Evolutionary conservation across 2,113 vertebrate genomes (phyloP), one percentile per base, ranked within the genome.

Genomic region (Neogobius melanostomus): DNA sequence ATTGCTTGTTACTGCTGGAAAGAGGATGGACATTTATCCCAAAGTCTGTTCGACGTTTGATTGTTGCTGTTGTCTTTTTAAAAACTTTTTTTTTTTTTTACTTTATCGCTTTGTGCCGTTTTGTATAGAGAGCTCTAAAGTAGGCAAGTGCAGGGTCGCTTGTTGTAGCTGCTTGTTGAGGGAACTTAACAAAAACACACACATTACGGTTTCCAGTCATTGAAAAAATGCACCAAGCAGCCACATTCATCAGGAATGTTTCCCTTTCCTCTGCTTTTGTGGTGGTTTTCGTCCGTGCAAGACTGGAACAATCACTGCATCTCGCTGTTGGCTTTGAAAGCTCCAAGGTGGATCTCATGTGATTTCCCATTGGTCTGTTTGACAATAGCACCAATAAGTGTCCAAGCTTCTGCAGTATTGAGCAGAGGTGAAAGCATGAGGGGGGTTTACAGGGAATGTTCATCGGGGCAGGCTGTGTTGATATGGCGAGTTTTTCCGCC

Each of bases 1-100:
- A 94, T 93, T 94, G 93, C 93, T 94, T 83, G 71, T 90, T 91
- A 89, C 89, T 90, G 92, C 91, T 92, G 89, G 90, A 87, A 68
- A 84, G 49, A 89, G 69, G 77, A 85, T 76, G 75, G 80, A 85
- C 76, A 49, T 83, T 77, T 83, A 69, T 77, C 84, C 76, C 72
- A 88, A 82, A 76, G 79, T 75, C 65, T 82, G 36, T 80, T 74
- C 69, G 66, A 79, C 14, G 51, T 72, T 77, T 81, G 57, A 75
- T 79, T 80, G 73, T 73, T 72, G 82, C 53, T 69, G 43, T 72
- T 79, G 1, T 52, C 43, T 72, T 8, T 17, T 1, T 64, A 36
- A 36, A 36, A 36, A 36, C 36, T 17, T 42, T 17, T 43, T 64
- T 64, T 75, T 48, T 73, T 79, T 60, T 56, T 21, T 60, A 28